Evolutionary conservation across 2,797 vertebrate genomes (phyloP), one percentile per base, ranked within the genome.

Genomic region (Sebastes steindachneri): DNA sequence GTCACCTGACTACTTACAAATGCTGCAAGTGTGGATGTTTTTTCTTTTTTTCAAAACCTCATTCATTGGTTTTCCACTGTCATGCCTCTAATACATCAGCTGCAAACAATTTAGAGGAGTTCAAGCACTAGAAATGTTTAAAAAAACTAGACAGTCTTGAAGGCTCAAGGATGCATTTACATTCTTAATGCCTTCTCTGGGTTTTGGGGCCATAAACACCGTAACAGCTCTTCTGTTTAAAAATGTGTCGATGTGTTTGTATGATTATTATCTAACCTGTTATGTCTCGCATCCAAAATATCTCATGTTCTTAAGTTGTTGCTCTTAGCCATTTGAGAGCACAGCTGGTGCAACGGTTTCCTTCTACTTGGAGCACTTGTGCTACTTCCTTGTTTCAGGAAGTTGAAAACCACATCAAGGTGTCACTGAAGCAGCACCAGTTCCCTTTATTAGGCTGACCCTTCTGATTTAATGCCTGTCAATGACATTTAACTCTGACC

Each of bases 21-120:
- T 45, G 9, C 19, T 53, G 8, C 10, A 4, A 51, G 60, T 29
- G 31, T 12, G 11, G 11, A 9, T 17, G 28, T 55, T 53, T 41
- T 68, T 51, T 21, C 0, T 48, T 37, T 23, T 53, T 45, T 28
- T 68, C 19, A 4, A 19, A 28, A 23, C 14, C 37, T 33, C 66
- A 19, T 19, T 23, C 12, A 2, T 48, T 9, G 4, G 7, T 65
- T 57, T 57, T 9, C 21, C 60, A 51, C 4, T 26, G 7, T 28
- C 19, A n/a, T 26, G n/a, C 17, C 15, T n/a, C 3, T 53, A 7
- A 31, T 3, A 15, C 9, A 73, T 63, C 21, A 73, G 35, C 64
- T 67, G 17, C 70, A 77, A 70, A 26, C 17, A 33, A 55, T 21
- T 69, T 4, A n/a, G 73, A n/a, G 69, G 59, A 14, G 23, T 84